Base-by-base conservation (phyloP, 2,113 vertebrate genomes). In the Henicopernis longicauda region DNA sequence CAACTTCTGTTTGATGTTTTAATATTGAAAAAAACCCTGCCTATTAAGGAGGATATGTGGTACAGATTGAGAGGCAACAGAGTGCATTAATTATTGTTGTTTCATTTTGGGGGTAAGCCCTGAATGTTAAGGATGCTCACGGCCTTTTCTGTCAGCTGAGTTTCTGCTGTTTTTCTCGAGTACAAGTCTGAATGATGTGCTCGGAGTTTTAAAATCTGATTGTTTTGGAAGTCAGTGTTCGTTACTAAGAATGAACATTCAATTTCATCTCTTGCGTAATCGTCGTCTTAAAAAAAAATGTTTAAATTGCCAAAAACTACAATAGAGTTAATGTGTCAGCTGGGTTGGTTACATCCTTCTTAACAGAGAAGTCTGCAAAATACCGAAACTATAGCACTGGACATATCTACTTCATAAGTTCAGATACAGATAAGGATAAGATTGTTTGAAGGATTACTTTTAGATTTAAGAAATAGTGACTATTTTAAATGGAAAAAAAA, bases 1-100 rank as follows among this genome's bases (percentile, higher is more conserved):
- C 10, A 55, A 21, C 7, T 72, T 59, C 26, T 11, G 6, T 73
- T 70, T 66, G 15, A 25, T 52, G 9, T 89, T 74, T 86, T 78
- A 57, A 9, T 72, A 36, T 4, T 36, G 49, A 21, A 62, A 58
- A 54, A n/a, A 7, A 0, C 1, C 7, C 8, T 18, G 19, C 16
- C 58, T 54, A 0, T 55, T 72, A 38, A 38, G 27, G 34, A 32
- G 16, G 7, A 12, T 32, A 15, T 63, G 17, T 47, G 50, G 31
- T 54, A 49, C 0, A 2, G 36, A 34, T 29, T 50, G 31, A 94
- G 29, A 38, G 36, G 23, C 44, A 82, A 11, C 13, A 27, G n/a
- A 19, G 21, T 13, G 7, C 9, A 6, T 85, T 69, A 79, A 23
- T 90, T 73, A 34, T 62, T 81, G 4, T 27, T 52, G 22, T 55